These are phyloP conservation scores for Neolamprologus modestus DNA, from an alignment of 2,113 vertebrate genomes.

Conservation along the genomic window DNA sequence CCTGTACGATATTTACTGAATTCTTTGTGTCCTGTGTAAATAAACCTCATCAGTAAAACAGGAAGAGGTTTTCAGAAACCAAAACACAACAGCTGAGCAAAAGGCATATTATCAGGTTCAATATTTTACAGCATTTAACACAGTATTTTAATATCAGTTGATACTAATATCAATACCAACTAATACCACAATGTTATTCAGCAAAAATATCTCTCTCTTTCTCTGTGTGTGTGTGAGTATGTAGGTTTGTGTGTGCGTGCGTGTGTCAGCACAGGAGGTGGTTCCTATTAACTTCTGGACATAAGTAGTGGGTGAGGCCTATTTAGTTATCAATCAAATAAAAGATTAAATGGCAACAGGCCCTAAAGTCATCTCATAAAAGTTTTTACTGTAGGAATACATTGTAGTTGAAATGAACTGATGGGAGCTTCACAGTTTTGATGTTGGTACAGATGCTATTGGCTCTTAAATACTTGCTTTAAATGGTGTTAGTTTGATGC, in stretches of 20 bases:
- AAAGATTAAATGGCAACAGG: background rate
- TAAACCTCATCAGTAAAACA: background rate
- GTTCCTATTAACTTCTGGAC: background rate
- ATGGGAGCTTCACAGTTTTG: background rate
- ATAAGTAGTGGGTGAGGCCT: background rate
- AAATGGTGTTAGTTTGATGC: background rate
- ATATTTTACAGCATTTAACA: background rate
- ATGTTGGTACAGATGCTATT: slow-evolving; percentile 4
- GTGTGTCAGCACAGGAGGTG: background rate
- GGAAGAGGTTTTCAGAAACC: background rate
- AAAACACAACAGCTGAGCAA: background rate
- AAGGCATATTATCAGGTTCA: background rate
- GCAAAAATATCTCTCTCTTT: background rate
- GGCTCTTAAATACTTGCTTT: slow-evolving; percentile 11
- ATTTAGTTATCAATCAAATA: background rate
- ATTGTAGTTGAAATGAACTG: background rate
- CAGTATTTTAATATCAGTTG: background rate
- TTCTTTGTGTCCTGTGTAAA: background rate
- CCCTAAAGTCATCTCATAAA: background rate
- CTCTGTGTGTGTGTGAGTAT: background rate
- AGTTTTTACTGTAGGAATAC: background rate
- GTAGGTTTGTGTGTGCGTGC: background rate
- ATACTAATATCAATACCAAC: background rate
- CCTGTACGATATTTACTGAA: background rate
- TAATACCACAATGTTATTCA: background rate